A percentile compares a stretch with the other conserved stretches of the same genome.
These are phyloP conservation scores for Fopius arisanus DNA, from an alignment of 1,140 invertebrate genomes.

Conservation along the genomic window DNA sequence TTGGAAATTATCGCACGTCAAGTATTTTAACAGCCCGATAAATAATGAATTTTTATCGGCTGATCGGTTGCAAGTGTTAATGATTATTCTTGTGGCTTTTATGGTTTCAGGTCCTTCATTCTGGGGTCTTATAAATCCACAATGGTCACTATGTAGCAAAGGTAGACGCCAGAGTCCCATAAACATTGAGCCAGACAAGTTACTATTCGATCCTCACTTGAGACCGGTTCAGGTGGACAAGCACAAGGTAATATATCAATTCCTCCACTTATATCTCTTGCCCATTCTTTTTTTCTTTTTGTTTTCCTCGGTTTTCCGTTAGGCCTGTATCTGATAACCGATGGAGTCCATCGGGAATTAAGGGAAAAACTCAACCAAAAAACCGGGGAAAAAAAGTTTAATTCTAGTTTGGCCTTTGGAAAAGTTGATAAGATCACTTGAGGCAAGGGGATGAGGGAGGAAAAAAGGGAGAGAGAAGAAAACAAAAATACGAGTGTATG, in stretches of 20 bases:
- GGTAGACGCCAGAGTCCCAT: slow-evolving; percentile 94
- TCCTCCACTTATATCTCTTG: background rate
- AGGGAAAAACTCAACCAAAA: background rate
- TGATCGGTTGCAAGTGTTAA: too few relatives aligned
- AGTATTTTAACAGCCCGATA: too few relatives aligned
- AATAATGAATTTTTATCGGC: too few relatives aligned
- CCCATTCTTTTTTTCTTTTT: background rate
- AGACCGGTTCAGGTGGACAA: slow-evolving; percentile 88
- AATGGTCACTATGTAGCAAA: slow-evolving; percentile 95
- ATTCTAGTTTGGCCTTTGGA: slow-evolving; percentile 15
- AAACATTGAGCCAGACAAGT: slow-evolving; percentile 90
- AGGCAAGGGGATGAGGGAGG: background rate
- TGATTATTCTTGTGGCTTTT: slow-evolving; percentile 3
- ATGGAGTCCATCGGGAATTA: slow-evolving; percentile 9
- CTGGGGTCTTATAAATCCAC: slow-evolving; percentile 96
- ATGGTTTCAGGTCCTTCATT: slow-evolving; percentile 87
- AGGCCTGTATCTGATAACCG: background rate
- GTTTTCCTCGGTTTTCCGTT: background rate
- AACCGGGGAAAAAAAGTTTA: slow-evolving; percentile 20
- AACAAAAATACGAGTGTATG: background rate
- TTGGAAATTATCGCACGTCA: too few relatives aligned
- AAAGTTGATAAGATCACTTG: slow-evolving; percentile 29
- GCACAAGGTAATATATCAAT: slow-evolving; percentile 76
- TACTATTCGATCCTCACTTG: slow-evolving; percentile 93
- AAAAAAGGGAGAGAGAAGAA: background rate